A percentile compares a stretch with the other conserved stretches of the same genome.
Evolutionary conservation across 2,797 vertebrate genomes (phyloP).

Genomic region (Melanotaenia pygmaea): DNA sequence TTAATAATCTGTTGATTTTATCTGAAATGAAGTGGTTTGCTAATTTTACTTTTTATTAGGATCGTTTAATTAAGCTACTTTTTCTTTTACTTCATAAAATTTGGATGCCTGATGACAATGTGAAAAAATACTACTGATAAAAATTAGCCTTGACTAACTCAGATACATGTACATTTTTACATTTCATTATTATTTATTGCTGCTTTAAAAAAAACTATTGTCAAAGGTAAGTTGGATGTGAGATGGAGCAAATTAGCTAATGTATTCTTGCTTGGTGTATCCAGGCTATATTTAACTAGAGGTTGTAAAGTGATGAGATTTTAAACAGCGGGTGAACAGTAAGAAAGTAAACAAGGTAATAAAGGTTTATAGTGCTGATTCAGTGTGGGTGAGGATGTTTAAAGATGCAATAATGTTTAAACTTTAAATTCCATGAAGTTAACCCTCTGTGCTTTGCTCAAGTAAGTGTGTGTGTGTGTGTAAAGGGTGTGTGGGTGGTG

Average conservation of each 20-base stretch:
- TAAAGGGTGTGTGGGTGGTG: slow-evolving; percentile 30
- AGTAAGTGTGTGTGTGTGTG: slow-evolving; percentile 15
- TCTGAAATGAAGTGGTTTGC: neutral
- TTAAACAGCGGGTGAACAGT: slow-evolving; percentile 2
- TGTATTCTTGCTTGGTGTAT: neutral
- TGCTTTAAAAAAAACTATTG: neutral
- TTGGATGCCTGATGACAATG: too few relatives aligned
- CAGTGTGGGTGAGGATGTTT: slow-evolving; percentile 1
- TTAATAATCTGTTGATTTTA: neutral
- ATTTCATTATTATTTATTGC: too few relatives aligned
- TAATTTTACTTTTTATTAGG: neutral
- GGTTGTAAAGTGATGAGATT: slow-evolving; percentile 24
- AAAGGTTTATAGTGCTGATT: slow-evolving; percentile 13
- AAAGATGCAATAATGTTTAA: slow-evolving; percentile 31
- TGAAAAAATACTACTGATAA: too few relatives aligned
- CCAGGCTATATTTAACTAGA: neutral
- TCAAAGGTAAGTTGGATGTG: neutral
- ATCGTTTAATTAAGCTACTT: neutral
- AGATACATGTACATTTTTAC: too few relatives aligned
- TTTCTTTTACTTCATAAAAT: too few relatives aligned
- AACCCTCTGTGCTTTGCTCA: neutral
- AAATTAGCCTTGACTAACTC: too few relatives aligned
- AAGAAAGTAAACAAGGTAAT: slow-evolving; percentile 7
- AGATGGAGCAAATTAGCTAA: neutral
- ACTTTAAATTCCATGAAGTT: slow-evolving; percentile 42